Evolutionary conservation across 2,113 vertebrate species (phyloP).

Genomic region (Macrotus californicus): DNA sequence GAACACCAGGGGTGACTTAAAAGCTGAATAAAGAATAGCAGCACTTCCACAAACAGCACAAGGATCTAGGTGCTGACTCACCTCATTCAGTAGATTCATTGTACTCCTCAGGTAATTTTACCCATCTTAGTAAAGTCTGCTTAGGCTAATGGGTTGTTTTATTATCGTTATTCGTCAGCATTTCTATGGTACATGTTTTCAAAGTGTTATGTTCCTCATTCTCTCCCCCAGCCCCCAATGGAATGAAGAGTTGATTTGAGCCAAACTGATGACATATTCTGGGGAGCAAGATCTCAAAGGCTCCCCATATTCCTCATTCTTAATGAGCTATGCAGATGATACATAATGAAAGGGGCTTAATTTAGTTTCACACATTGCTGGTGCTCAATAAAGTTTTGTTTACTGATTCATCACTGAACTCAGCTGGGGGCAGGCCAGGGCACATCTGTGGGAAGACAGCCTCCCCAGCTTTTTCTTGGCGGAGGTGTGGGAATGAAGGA

Average conservation of each 20-base stretch:
- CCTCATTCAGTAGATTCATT: not conserved
- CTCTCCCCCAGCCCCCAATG: not conserved
- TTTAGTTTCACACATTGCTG: not conserved
- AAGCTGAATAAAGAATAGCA: not conserved
- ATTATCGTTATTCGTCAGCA: constrained; percentile 8
- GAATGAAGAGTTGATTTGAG: not conserved
- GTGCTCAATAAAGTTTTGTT: not conserved
- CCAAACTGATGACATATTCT: not conserved
- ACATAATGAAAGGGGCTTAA: not conserved
- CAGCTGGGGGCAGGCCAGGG: not conserved
- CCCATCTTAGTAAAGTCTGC: not conserved
- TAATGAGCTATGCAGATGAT: not conserved
- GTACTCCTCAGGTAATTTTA: constrained; percentile 10
- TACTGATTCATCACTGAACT: not conserved
- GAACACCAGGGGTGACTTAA: constrained; percentile 16
- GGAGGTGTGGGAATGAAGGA: not conserved
- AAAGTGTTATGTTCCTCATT: constrained; percentile 11
- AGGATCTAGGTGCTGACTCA: not conserved
- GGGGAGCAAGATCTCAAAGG: not conserved
- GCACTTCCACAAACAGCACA: not conserved
- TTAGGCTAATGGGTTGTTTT: constrained; percentile 9
- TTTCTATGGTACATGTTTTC: constrained; percentile 32
- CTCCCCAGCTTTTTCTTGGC: not conserved
- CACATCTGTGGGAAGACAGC: not conserved
- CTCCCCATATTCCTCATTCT: not conserved